Evolutionary conservation across 2,888 invertebrate species (phyloP), one percentile per base, ranked within the genome.

Genomic region (Mimas tiliae): DNA sequence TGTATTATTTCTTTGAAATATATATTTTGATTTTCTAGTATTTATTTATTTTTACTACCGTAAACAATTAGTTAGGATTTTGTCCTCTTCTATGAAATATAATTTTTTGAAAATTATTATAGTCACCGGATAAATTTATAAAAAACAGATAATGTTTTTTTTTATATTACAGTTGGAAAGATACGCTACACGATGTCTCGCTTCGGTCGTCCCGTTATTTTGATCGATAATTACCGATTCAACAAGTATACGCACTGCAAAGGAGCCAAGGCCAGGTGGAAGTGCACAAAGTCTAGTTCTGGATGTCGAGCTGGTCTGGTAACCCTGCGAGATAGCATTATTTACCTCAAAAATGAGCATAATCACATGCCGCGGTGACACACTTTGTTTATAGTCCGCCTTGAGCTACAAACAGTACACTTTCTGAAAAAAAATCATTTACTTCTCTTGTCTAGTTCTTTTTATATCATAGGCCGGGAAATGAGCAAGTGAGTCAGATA

Each of bases 261-360:
- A 27, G 70, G 73, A 4, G 63, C 68, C 1, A 75, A 70, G 53
- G 67, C 68, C 0, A 69, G 72, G 1, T 79, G 79, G 77, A 68
- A 67, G 6, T 80, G 79, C 65, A 65, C 65, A 38, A 74, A 75
- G 21, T 71, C 65, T n/a, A 62, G 68, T 0, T 6, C 51, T 0
- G 75, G 77, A 12, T 79, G 80, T 53, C 70, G 71, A 0, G 81
- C 79, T 1, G 68, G 72, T 9, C 45, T 84, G 8, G 70, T 70
- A 21, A 83, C 83, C 0, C 2, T 76, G 1, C 74, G 79, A 14
- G 70, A 77, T 53, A 66, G 69, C 21, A 66, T 85, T 12, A 64
- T 81, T n/a, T 58, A 19, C 42, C 11, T 58, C 19, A 58, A 58
- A 16, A 58, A 58, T 21, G 19, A 42, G 38, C 58, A 58, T 12